phyloP scores from a whole-genome alignment of 1,140 invertebrate species.

The Eupeodes corollae region DNA sequence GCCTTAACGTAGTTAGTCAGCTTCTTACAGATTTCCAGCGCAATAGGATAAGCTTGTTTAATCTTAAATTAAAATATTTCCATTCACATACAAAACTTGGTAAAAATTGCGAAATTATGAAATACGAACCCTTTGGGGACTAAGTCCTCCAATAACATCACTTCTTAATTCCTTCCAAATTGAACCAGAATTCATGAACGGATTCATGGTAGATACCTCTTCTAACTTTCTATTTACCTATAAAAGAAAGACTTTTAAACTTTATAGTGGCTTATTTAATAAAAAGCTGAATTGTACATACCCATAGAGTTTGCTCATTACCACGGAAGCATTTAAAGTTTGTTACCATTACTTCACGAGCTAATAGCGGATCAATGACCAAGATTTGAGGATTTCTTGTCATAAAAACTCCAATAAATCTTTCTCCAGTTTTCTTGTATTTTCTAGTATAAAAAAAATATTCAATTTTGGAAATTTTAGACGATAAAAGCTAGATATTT shows the following conservation, averaged over 20 bases:
- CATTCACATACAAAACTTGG: not conserved
- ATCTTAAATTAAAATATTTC: slow-evolving; percentile 1
- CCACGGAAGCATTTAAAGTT: slow-evolving; percentile 38
- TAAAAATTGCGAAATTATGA: not conserved
- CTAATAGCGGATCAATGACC: slow-evolving; percentile 40
- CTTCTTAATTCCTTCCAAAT: slow-evolving; percentile 44
- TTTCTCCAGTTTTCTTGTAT: slow-evolving; percentile 16
- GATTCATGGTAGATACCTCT: slow-evolving; percentile 36
- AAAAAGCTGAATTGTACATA: not conserved
- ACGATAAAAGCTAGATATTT: too few relatives aligned
- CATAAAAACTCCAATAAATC: slow-evolving; percentile 38
- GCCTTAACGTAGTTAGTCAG: slow-evolving; percentile 6
- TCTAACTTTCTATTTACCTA: slow-evolving; percentile 31
- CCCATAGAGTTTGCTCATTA: slow-evolving; percentile 19
- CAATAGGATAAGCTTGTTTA: slow-evolving; percentile 20
- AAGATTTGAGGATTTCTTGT: slow-evolving; percentile 38
- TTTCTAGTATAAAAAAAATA: slow-evolving; percentile 14
- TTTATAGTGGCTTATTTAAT: not conserved
- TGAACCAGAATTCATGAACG: slow-evolving; percentile 36
- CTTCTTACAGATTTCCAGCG: slow-evolving; percentile 21
- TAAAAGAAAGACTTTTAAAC: not conserved
- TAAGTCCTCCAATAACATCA: slow-evolving; percentile 43
- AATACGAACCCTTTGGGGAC: slow-evolving; percentile 25
- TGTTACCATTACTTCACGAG: slow-evolving; percentile 40
- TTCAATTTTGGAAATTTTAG: too few relatives aligned